phyloP scores from a whole-genome alignment of 2,113 vertebrate species.

The Ellobius talpinus region DNA sequence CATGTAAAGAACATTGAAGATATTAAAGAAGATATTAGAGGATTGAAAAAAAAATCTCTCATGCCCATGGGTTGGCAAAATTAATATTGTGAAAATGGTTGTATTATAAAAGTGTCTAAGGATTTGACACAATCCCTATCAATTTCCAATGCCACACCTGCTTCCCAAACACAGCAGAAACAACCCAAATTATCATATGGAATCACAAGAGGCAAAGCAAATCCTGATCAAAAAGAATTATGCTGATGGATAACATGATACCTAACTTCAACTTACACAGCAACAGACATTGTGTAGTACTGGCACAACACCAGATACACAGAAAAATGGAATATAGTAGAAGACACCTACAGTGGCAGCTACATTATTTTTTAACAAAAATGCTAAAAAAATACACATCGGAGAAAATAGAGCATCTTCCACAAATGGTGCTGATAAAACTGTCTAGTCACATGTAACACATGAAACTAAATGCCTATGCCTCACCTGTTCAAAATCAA shows the following conservation, averaged over 20 bases:
- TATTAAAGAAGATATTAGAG: neutral
- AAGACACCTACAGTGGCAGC: neutral
- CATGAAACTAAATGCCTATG: neutral
- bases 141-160: neutral
- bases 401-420: neutral
- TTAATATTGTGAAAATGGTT: neutral
- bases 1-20: neutral
- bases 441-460: neutral
- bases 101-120: neutral
- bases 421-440: neutral
- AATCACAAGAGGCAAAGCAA: neutral
- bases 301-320: neutral
- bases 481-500: neutral
- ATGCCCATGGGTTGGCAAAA: neutral
- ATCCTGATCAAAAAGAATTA: neutral
- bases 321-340: neutral
- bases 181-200: neutral
- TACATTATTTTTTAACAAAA: neutral
- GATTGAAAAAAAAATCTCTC: neutral
- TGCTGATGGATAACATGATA: too few relatives aligned
- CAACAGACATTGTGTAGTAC: neutral
- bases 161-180: neutral
- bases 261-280: neutral
- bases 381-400: neutral
- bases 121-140: neutral